Base-by-base conservation (phyloP, 2,888 invertebrate species). In the Ochropleura leucogaster region DNA sequence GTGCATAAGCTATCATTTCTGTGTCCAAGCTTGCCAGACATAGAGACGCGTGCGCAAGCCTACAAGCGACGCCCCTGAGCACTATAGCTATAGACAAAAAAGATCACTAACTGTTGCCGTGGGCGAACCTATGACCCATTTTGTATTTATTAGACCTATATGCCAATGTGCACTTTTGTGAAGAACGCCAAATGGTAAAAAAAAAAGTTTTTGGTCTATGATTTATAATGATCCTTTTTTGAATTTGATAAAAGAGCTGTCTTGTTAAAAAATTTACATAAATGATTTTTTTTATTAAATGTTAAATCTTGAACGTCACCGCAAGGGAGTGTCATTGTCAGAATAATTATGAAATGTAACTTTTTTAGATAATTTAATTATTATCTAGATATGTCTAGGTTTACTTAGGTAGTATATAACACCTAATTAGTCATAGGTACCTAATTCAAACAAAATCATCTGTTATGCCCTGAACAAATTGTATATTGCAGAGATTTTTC, bases 111-210 rank as follows among this genome's bases (percentile, higher is more conserved):
- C 68, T 42, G 42, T 63, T 73, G 10, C 46, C 18, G 73, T 74
- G 63, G 66, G 76, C 20, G n/a, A 60, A 44, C 51, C 42, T 51
- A 53, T 73, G 63, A 72, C 68, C 68, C 57, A 63, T 68, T 8
- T n/a, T n/a, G n/a, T n/a, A n/a, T n/a, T n/a, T n/a, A n/a, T n/a
- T n/a, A n/a, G n/a, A n/a, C n/a, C n/a, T n/a, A n/a, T n/a, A n/a
- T n/a, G n/a, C n/a, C n/a, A n/a, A n/a, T n/a, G n/a, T n/a, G n/a
- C n/a, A n/a, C n/a, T n/a, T n/a, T n/a, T n/a, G n/a, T n/a, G n/a
- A n/a, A n/a, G n/a, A n/a, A 10, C 44, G 44, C 60, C 69, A 20
- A 18, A 44, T 51, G 7, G 60, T 66, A 42, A 3, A 12, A 69
- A 68, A 72, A 76, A 44, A 46, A 67, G 55, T 67, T 67, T 20